These are phyloP conservation scores for Arizona elegans DNA, from an alignment of 2,113 vertebrate species.

Conservation along the genomic window DNA sequence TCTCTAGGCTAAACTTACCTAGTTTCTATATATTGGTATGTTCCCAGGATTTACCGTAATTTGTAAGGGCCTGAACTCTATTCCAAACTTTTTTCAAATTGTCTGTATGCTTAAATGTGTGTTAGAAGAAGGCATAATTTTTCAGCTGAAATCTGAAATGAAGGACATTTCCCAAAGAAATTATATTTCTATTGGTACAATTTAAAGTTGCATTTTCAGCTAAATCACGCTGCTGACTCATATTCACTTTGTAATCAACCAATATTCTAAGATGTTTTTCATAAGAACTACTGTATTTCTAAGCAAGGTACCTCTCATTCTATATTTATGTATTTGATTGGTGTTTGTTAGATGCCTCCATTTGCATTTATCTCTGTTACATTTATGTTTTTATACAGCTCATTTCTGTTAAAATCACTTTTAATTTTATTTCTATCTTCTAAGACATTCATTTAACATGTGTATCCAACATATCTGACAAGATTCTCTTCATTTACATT, in stretches of 20 bases:
- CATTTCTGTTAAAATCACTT: neutral
- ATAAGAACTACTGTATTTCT: neutral
- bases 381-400: neutral
- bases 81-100: neutral
- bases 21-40: neutral
- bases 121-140: neutral
- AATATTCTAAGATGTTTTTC: neutral
- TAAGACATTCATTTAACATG: neutral
- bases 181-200: neutral
- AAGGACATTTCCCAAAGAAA: neutral
- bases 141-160: neutral
- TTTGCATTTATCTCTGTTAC: neutral
- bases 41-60: neutral
- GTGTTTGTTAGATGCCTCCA: neutral
- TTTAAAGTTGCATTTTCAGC: neutral
- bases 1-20: neutral
- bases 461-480: neutral
- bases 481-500: neutral
- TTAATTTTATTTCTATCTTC: neutral
- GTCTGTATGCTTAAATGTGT: neutral
- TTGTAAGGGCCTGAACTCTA: neutral
- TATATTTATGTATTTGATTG: neutral
- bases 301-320: neutral
- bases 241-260: neutral
- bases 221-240: neutral